Base-by-base conservation (phyloP, 2,113 vertebrate genomes). In the Rissa tridactyla region DNA sequence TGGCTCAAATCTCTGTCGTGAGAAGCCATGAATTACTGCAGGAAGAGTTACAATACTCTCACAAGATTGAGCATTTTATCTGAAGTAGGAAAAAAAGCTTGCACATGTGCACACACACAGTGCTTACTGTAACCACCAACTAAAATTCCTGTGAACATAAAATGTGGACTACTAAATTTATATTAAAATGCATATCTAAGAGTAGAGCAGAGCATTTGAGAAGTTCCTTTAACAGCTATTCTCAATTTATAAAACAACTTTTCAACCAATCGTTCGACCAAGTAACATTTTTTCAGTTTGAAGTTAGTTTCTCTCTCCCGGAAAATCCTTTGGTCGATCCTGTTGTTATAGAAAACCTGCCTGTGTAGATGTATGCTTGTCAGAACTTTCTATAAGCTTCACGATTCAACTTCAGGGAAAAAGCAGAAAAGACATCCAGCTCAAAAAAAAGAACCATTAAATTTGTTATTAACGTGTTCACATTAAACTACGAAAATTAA, bases 91-190 rank as follows among this genome's bases (percentile, higher is more conserved):
- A 83, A 57, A 58, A 65, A 70, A 42, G 2, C 5, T 71, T 54
- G 6, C 8, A n/a, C 2, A 5, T 22, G 4, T 9, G 4, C 4
- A 0, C 13, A 13, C 2, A 30, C 3, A 22, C 9, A 49, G 6
- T 21, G 7, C 23, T 73, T 47, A 19, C 3, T 25, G 18, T 62
- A 75, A 5, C 15, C 15, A 52, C 3, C 5, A 52, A 10, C 2
- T 23, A 66, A 58, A 61, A 36, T n/a, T 62, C 23, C 42, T 55
- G 23, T 42, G 23, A 60, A 29, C 3, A 3, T 4, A 18, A 70
- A 79, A 0, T 20, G 4, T 27, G 17, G 36, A 71, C 8, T 62
- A 29, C 25, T 47, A 66, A 69, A 60, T 5, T 38, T 38, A n/a
- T 23, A 40, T 32, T 70, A 30, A 70, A 54, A 69, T 19, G 16